Evolutionary conservation across 2,113 vertebrate species (phyloP).

Genomic region (Anolis sagrei): DNA sequence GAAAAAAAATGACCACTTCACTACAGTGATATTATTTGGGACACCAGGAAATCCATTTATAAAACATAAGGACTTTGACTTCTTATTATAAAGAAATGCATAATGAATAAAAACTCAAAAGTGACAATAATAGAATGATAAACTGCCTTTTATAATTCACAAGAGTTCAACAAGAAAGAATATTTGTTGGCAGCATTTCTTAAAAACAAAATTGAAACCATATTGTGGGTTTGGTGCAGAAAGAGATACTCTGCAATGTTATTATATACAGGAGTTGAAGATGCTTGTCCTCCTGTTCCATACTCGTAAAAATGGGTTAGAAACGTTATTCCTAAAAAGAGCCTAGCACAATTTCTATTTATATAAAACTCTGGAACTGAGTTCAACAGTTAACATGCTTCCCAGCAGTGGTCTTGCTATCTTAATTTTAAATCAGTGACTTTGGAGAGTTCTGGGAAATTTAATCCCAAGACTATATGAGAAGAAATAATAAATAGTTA

Average conservation of each 20-base stretch:
- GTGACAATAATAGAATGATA: constrained; percentile 27
- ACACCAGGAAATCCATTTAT: constrained; percentile 26
- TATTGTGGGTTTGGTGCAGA: background rate
- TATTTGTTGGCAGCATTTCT: constrained; percentile 13
- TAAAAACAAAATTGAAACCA: constrained; percentile 39
- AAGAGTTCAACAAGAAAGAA: constrained; percentile 31
- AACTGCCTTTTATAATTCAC: constrained; percentile 36
- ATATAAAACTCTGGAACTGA: background rate
- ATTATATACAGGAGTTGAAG: constrained; percentile 19
- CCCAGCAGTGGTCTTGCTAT: background rate
- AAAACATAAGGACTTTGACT: background rate
- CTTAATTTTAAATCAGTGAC: background rate
- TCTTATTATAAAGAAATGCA: constrained; percentile 26
- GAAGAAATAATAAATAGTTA: background rate
- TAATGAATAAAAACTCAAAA: constrained; percentile 46
- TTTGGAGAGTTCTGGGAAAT: too few relatives aligned
- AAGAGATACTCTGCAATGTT: constrained; percentile 16
- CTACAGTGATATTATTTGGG: constrained; percentile 19
- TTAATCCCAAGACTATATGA: background rate
- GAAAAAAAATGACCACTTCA: background rate
- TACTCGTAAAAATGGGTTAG: background rate
- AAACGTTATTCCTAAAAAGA: background rate
- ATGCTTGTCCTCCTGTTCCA: constrained; percentile 4
- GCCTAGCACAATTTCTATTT: constrained; percentile 9
- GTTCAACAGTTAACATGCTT: background rate